A percentile compares a stretch with the other conserved stretches of the same genome.
Evolutionary conservation across 2,113 vertebrate genomes (phyloP).

Genomic region (Cromileptes altivelis): DNA sequence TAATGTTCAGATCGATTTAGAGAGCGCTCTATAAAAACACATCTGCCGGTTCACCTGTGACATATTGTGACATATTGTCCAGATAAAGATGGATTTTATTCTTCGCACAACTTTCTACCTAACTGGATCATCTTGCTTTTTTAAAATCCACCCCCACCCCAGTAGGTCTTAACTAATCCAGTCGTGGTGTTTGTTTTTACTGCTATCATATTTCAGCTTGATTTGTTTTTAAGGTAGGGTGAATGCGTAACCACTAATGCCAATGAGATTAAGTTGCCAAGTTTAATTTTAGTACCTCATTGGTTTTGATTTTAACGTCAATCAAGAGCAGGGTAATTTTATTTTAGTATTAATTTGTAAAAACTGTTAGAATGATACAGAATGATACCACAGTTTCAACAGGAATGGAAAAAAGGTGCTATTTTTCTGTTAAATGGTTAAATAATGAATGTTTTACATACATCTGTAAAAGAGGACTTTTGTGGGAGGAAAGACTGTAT

Average conservation of each 20-base stretch:
- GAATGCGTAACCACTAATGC: not conserved
- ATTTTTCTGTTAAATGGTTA: conserved; percentile 11
- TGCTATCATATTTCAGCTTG: conserved; percentile 30
- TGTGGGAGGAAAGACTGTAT: not conserved
- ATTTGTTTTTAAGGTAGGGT: conserved; percentile 17
- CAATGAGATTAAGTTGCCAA: conserved; percentile 5
- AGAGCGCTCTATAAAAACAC: not conserved
- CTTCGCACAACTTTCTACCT: conserved; percentile 11
- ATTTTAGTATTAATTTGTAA: conserved; percentile 3
- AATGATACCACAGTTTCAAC: not conserved
- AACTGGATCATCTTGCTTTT: conserved; percentile 27
- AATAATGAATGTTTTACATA: not conserved
- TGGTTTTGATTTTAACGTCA: not conserved
- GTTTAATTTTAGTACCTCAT: conserved; percentile 20
- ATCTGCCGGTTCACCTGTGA: not conserved
- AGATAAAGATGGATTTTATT: conserved; percentile 15
- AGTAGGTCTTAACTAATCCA: conserved; percentile 7
- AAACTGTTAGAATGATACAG: not conserved
- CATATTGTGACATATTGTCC: not conserved
- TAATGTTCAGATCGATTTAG: not conserved
- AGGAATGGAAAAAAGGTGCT: conserved; percentile 3
- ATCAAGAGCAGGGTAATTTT: not conserved
- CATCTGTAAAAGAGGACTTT: not conserved
- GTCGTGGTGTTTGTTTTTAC: conserved; percentile 26
- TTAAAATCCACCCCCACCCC: not conserved